These are phyloP conservation scores for Caenorhabditis zanzibari DNA, from an alignment of 2,888 invertebrate species.

Conservation along the genomic window DNA sequence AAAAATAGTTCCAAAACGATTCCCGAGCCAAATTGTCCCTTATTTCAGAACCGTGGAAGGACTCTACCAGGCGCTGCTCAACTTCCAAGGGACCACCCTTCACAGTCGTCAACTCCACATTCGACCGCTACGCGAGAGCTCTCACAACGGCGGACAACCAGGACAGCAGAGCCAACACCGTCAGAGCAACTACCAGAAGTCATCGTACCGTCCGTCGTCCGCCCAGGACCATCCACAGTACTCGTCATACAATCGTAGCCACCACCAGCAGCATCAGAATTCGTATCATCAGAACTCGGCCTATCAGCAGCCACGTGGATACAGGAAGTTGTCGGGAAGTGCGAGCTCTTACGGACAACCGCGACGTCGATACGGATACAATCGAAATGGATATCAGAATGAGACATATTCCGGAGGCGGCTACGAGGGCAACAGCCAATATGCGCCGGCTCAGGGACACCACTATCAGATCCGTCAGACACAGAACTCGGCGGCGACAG, in stretches of 20 bases:
- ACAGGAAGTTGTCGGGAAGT: too few relatives aligned
- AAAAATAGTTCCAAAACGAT: background rate
- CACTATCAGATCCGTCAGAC: background rate
- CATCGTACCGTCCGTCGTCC: background rate
- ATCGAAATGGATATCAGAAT: background rate
- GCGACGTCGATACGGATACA: background rate
- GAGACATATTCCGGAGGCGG: conserved; percentile 9
- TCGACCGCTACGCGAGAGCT: conserved; percentile 61
- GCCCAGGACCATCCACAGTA: background rate
- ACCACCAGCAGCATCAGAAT: background rate
- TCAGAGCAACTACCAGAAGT: background rate
- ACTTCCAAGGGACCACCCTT: conserved; percentile 49
- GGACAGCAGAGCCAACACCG: background rate
- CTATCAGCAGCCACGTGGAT: too few relatives aligned
- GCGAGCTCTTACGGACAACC: background rate
- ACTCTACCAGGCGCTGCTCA: conserved; percentile 49
- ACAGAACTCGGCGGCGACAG: too few relatives aligned
- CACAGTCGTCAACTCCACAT: conserved; percentile 62
- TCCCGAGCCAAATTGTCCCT: background rate
- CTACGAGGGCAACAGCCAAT: background rate
- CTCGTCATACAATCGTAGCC: background rate
- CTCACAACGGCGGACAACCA: conserved; percentile 24
- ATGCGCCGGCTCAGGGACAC: background rate
- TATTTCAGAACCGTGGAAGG: conserved; percentile 59
- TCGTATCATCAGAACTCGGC: too few relatives aligned